A percentile compares a stretch with the other conserved stretches of the same genome.
Evolutionary conservation across 2,113 vertebrate species (phyloP).

Genomic region (Emydocephalus ijimae): DNA sequence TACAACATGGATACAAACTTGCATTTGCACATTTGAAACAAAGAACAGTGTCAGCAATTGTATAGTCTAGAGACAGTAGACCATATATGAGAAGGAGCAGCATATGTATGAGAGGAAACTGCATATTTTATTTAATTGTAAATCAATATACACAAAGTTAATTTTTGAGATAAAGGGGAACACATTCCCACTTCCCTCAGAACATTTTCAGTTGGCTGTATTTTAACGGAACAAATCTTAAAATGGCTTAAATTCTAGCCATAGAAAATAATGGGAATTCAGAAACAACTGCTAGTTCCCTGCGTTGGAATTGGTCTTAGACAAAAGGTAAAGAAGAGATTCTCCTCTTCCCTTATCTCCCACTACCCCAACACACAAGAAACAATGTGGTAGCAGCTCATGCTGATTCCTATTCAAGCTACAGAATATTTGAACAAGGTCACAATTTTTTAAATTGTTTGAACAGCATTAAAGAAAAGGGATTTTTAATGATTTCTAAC

Average conservation of each 20-base stretch:
- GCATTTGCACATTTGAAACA: not conserved
- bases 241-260: not conserved
- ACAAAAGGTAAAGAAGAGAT: not conserved
- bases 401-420: not conserved
- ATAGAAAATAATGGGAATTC: not conserved
- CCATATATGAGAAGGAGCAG: not conserved
- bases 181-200: not conserved
- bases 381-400: not conserved
- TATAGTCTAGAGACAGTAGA: not conserved
- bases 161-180: not conserved
- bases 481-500: not conserved
- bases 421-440: not conserved
- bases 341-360: not conserved
- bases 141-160: not conserved
- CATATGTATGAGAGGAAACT: not conserved
- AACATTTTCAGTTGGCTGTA: not conserved
- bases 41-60: not conserved
- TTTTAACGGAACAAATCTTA: not conserved
- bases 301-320: not conserved
- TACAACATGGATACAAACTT: not conserved
- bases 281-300: not conserved
- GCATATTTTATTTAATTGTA: not conserved
- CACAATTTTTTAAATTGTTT: not conserved
- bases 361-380: not conserved
- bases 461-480: not conserved